Percentiles rank a stretch among this genome's conserved stretches.
Conservation (phyloP, 2,797 vertebrate species). For the Pterois miles region DNA sequence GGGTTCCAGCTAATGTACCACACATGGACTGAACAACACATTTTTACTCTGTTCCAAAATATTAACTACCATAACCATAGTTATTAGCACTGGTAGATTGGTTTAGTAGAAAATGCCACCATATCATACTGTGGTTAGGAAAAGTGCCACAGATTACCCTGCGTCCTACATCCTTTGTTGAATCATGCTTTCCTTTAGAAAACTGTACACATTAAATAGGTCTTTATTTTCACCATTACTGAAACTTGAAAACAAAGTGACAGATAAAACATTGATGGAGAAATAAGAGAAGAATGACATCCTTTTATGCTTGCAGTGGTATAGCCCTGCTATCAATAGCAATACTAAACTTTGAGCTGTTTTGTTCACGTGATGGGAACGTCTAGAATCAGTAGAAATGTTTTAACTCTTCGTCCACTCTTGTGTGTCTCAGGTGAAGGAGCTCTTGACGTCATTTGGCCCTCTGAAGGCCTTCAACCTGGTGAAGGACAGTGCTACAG, state of each 20-base stretch:
- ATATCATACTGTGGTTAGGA: neutral
- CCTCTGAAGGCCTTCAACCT: slow-evolving; percentile 95
- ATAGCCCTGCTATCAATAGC: neutral
- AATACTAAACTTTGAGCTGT: neutral
- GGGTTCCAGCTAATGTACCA: neutral
- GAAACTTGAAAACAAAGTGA: neutral
- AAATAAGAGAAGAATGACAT: neutral
- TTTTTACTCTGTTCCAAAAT: neutral
- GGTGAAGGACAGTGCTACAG: slow-evolving; percentile 95
- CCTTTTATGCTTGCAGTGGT: neutral
- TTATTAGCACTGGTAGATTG: neutral
- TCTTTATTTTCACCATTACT: neutral
- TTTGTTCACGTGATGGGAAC: neutral
- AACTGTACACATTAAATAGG: neutral
- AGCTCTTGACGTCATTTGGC: slow-evolving; percentile 93
- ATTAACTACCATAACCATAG: neutral
- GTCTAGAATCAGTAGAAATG: neutral
- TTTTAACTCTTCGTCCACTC: neutral
- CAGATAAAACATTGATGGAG: neutral
- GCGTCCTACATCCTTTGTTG: neutral
- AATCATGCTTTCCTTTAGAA: neutral
- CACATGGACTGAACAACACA: neutral
- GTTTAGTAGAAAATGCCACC: neutral
- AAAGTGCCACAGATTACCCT: neutral
- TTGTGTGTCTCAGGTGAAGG: slow-evolving; percentile 86